phyloP scores from a whole-genome alignment of 2,888 invertebrate genomes.

The Ormia ochracea region DNA sequence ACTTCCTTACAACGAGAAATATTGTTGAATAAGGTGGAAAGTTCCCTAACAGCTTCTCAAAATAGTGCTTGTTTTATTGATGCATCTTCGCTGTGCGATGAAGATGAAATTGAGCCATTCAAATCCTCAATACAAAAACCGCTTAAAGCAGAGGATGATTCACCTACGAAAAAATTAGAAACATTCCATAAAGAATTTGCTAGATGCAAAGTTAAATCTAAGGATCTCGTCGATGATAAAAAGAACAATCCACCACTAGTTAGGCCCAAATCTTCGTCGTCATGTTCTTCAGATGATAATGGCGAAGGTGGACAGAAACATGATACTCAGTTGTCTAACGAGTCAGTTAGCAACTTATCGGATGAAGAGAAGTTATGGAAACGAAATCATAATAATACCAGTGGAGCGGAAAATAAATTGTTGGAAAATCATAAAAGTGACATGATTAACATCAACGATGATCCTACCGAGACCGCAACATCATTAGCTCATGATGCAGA shows the following conservation, averaged over 20 bases:
- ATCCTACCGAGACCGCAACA: conserved; percentile 67
- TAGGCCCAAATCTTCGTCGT: conserved; percentile 63
- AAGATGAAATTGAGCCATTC: conserved; percentile 78
- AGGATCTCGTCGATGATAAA: conserved; percentile 51
- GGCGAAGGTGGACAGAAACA: conserved; percentile 57
- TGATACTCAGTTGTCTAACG: conserved; percentile 62
- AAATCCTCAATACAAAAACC: conserved; percentile 53
- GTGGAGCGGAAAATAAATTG: conserved; percentile 23
- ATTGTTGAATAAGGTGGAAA: conserved; percentile 66
- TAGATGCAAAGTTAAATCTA: conserved; percentile 70
- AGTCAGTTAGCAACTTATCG: conserved; percentile 71
- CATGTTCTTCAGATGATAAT: conserved; percentile 69
- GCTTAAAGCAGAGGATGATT: conserved; percentile 60
- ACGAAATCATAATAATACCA: conserved; percentile 66
- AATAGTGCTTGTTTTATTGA: conserved; percentile 84
- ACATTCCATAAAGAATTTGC: conserved; percentile 76
- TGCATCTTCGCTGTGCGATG: conserved; percentile 85
- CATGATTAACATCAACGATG: conserved; percentile 52
- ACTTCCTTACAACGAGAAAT: conserved; percentile 66
- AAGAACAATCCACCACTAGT: background rate
- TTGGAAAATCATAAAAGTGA: conserved; percentile 38
- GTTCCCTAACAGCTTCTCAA: conserved; percentile 70
- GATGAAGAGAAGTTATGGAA: conserved; percentile 75
- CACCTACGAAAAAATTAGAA: conserved; percentile 71
- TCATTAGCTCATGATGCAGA: conserved; percentile 69